phyloP scores from a whole-genome alignment of 2,797 vertebrate species.

The Salmo trutta region DNA sequence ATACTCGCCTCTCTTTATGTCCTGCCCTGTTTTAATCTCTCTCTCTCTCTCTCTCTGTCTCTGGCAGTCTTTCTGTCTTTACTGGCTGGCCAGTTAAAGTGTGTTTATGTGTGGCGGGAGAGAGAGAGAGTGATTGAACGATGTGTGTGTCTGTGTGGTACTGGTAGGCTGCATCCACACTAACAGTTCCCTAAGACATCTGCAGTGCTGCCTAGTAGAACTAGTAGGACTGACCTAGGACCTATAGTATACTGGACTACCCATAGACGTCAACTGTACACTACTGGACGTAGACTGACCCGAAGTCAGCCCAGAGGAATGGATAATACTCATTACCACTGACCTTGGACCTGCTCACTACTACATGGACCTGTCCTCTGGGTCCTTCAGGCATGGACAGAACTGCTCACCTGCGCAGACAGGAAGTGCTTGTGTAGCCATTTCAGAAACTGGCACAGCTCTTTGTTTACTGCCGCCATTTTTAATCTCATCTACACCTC shows the following conservation, averaged over 20 bases:
- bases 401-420: background rate
- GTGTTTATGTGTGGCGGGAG: background rate
- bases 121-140: too few species aligned
- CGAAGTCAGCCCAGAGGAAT: background rate
- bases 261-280: background rate
- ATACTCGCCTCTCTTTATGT: background rate
- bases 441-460: background rate
- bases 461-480: background rate
- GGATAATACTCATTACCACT: background rate
- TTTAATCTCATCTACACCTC: background rate
- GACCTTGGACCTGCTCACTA: background rate
- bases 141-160: background rate
- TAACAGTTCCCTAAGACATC: background rate
- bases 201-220: background rate
- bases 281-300: background rate
- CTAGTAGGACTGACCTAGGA: background rate
- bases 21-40: too few species aligned
- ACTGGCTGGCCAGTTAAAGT: background rate
- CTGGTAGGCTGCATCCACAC: background rate
- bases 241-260: background rate
- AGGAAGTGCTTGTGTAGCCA: background rate
- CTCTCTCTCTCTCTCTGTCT: background rate
- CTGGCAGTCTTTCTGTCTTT: background rate
- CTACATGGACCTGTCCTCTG: background rate
- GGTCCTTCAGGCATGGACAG: background rate